Conservation (phyloP, 2,797 vertebrate species). For the Eulemur mongoz region DNA sequence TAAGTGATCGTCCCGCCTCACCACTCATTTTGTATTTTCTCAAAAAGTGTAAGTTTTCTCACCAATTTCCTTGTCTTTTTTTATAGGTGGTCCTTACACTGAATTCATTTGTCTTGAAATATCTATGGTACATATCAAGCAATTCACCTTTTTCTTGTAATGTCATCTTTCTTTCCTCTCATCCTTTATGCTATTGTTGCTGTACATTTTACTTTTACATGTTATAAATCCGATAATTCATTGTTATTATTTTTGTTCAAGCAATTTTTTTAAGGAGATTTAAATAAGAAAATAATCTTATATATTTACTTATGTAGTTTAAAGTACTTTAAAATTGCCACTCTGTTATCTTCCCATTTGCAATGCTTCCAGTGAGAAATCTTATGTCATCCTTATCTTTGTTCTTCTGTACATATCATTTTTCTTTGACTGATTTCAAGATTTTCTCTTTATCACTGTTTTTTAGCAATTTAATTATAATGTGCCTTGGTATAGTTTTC, state of each 20-base stretch:
- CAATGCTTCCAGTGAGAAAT: not conserved
- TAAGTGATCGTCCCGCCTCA: too few species aligned
- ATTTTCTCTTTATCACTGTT: not conserved
- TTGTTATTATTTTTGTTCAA: not conserved
- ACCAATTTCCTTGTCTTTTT: not conserved
- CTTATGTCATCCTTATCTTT: not conserved
- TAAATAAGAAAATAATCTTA: not conserved
- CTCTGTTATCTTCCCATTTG: not conserved
- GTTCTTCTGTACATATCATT: not conserved
- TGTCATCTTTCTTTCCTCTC: not conserved
- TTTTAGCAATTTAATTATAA: not conserved
- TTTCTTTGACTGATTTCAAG: not conserved
- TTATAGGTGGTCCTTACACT: not conserved
- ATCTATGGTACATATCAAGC: not conserved
- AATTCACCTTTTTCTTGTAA: not conserved
- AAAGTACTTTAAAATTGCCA: not conserved
- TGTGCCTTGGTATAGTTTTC: slow-evolving; percentile 2
- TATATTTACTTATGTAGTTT: not conserved
- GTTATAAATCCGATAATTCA: not conserved
- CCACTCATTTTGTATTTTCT: not conserved
- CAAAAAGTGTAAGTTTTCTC: not conserved
- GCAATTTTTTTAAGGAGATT: not conserved
- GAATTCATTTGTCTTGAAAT: not conserved
- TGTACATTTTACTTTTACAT: not conserved
- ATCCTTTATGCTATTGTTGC: not conserved